Evolutionary conservation across 2,888 invertebrate genomes (phyloP), one percentile per base, ranked within the genome.

Genomic region (Neocrepidodera transversa): DNA sequence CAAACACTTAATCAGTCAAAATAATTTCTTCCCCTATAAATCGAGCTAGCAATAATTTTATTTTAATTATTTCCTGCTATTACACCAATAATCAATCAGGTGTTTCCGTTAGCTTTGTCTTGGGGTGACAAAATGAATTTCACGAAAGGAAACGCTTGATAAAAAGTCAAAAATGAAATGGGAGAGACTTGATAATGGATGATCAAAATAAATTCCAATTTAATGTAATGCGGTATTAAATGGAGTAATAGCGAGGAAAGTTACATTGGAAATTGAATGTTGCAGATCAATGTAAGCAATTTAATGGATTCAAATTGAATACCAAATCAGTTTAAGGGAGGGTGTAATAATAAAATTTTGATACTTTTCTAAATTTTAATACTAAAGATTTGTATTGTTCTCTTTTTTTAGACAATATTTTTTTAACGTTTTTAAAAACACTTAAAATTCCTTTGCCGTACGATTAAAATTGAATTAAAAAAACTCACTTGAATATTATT

Each of bases 191-290:
- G 51, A 51, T 51, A 51, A 51, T 51, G 51, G 42, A 51, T 18
- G 40, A 51, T 51, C 42, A 40, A 16, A 42, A 10, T 28, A 40
- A 51, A 51, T 51, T 35, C 18, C 40, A 2, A 17, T 40, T 42
- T 40, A 51, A 18, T 40, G 51, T 51, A 42, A 51, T 51, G 40
- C 40, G 40, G 40, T 42, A 30, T 51, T 51, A 40, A 40, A 30
- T 18, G 7, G 36, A 18, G 49, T 50, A 50, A 50, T 50, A 50
- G 49, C 36, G 14, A 23, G 36, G 49, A 50, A 50, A 42, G 51
- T 42, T 51, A 30, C 35, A 50, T 51, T 30, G 8, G 16, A 51
- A 51, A 51, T 51, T 40, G 51, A 40, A 51, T 51, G 51, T 40
- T 42, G 38, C n/a, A n/a, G 50, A 50, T 50, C 36, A 50, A 50